A percentile compares a stretch with the other conserved stretches of the same genome.
Conservation (phyloP, 2,888 invertebrate species). For the Ormyrus rosae region DNA sequence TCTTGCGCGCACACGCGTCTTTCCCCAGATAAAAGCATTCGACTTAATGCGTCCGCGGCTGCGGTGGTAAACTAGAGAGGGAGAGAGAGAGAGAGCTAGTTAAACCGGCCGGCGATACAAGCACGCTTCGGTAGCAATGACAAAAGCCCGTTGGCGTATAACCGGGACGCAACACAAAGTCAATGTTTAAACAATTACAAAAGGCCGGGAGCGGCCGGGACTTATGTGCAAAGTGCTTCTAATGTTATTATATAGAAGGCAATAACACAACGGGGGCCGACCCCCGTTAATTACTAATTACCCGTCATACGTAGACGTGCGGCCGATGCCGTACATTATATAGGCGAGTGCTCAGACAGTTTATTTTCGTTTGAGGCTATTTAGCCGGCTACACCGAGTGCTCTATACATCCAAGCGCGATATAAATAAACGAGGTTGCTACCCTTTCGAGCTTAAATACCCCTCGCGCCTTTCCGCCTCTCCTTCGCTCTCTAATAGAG, state of each 20-base stretch:
- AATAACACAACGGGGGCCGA: constrained; percentile 23
- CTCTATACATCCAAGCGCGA: constrained; percentile 36
- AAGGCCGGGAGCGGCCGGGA: neutral
- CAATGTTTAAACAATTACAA: constrained; percentile 37
- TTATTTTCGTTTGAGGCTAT: constrained; percentile 51
- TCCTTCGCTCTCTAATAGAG: constrained; percentile 24
- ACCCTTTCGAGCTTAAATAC: constrained; percentile 61
- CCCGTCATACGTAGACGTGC: neutral
- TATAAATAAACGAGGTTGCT: constrained; percentile 62
- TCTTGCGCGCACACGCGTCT: neutral
- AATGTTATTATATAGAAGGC: constrained; percentile 6
- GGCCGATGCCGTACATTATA: neutral
- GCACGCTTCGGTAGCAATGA: too few relatives aligned
- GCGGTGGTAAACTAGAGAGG: too few relatives aligned
- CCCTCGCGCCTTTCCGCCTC: constrained; percentile 21
- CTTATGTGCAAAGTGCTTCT: constrained; percentile 13
- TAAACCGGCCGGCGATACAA: too few relatives aligned
- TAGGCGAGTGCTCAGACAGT: constrained; percentile 5
- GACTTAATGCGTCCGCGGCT: neutral
- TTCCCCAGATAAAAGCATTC: constrained; percentile 7
- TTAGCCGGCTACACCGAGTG: constrained; percentile 26
- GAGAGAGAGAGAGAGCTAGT: too few relatives aligned
- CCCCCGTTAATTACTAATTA: constrained; percentile 37
- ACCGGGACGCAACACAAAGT: neutral
- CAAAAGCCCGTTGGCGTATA: too few relatives aligned